Evolutionary conservation across 2,113 vertebrate genomes (phyloP).

Genomic region (Oreotrochilus melanogaster): DNA sequence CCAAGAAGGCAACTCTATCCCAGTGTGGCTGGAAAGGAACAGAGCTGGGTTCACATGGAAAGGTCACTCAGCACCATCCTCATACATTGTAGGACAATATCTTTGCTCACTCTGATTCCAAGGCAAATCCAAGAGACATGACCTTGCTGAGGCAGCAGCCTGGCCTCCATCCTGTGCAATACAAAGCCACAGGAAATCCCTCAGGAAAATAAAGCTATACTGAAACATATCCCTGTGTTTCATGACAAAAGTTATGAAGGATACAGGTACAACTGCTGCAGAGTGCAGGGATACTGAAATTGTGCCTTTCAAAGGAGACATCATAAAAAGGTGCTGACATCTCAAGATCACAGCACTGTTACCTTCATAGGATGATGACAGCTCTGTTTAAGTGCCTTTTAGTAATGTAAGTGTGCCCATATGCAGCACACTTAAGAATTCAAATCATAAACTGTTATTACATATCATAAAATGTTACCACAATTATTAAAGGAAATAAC

Average conservation of each 20-base stretch:
- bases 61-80: not conserved
- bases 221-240: not conserved
- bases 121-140: not conserved
- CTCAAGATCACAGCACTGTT: not conserved
- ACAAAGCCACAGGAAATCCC: not conserved
- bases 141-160: not conserved
- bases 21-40: not conserved
- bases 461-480: not conserved
- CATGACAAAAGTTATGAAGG: not conserved
- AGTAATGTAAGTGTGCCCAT: not conserved
- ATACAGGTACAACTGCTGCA: not conserved
- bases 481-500: not conserved
- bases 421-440: not conserved
- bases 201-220: not conserved
- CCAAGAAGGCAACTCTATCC: not conserved
- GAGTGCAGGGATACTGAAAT: not conserved
- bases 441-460: not conserved
- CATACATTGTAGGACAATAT: rapidly evolving
- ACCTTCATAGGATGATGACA: not conserved
- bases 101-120: not conserved
- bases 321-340: not conserved
- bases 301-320: not conserved
- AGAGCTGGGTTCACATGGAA: rapidly evolving
- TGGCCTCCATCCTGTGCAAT: not conserved
- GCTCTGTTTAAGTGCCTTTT: not conserved